A percentile compares a stretch with the other conserved stretches of the same genome.
phyloP scores from a whole-genome alignment of 92 coral and sea anemone genomes.

The Umimayanthus kanabou region DNA sequence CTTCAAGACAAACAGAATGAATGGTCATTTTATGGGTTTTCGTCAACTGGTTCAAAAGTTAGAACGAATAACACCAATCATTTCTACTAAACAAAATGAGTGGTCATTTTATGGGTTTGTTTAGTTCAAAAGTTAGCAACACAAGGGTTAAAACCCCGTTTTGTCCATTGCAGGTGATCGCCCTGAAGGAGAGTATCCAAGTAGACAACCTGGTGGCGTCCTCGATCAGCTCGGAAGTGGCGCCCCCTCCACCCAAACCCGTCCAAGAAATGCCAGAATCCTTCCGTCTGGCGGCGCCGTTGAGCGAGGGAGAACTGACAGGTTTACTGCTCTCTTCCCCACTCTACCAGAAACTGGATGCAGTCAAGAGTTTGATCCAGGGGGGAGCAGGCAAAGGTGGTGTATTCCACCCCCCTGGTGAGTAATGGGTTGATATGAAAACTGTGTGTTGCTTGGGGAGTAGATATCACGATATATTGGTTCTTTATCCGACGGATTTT shows the following conservation, averaged over 20 bases:
- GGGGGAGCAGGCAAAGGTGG: slow-evolving; percentile 86
- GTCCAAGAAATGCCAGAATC: slow-evolving; percentile 79
- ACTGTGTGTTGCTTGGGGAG: not conserved
- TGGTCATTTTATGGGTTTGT: no score
- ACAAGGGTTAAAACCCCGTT: no score
- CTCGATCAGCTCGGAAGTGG: slow-evolving; percentile 79
- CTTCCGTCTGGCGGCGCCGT: slow-evolving; percentile 97
- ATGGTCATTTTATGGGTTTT: no score
- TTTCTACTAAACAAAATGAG: no score
- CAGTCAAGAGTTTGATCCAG: slow-evolving; percentile 77
- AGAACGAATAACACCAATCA: no score
- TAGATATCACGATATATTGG: not conserved
- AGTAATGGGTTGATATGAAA: not conserved
- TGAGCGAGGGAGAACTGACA: slow-evolving; percentile 93
- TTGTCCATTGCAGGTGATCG: slow-evolving; percentile 53
- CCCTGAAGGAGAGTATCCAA: slow-evolving; percentile 93
- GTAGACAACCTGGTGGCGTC: slow-evolving; percentile 93
- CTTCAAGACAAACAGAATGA: no score
- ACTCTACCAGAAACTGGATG: slow-evolving; percentile 92
- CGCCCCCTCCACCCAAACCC: slow-evolving; percentile 62
- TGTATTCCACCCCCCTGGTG: slow-evolving; percentile 64
- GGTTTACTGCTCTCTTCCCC: slow-evolving; percentile 90
- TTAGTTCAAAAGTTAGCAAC: no score
- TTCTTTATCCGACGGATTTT: not conserved
- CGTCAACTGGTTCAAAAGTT: not conserved